Base-by-base conservation (phyloP, 2,113 vertebrate genomes). In the Ceratotherium simum region DNA sequence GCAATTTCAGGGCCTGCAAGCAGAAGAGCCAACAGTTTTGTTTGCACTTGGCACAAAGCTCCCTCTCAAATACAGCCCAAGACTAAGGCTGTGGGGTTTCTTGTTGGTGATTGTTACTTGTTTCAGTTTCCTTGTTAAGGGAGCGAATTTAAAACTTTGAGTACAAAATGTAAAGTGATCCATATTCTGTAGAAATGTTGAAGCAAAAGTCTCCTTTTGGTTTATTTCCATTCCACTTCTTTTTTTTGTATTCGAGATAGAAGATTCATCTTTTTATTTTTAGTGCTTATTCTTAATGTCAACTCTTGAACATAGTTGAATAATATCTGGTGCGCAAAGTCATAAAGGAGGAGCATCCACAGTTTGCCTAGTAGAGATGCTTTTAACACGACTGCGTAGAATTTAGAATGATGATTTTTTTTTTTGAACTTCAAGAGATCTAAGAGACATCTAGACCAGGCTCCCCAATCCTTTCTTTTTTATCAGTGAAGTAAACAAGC, bases 121-220 rank as follows among this genome's bases (percentile, higher is more conserved):
- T 97, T 97, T 88, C 72, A 86, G 83, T 97, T 90, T 96, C 84
- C 64, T 97, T 20, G 13, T 88, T 92, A 90, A 97, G 39, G 56
- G 51, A 92, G 25, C 81, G 88, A 84, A 75, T 94, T 96, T 46
- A 95, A 90, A 87, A 94, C 80, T 51, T 90, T 18, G 69, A 78
- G 83, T 56, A 51, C 54, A 87, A 76, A 79, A 85, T 94, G 65
- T 65, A 88, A 92, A 96, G 76, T 72, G 92, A 64, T 87, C 86
- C 51, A 54, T 48, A 78, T 62, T 90, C 64, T 83, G 14, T 86
- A 86, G 85, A 97, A 87, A 85, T 33, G 21, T 62, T 91, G 62
- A 96, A 91, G 79, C 18, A 73, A 36, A 92, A 72, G 17, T 62
- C 60, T 95, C 48, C 58, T 97, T 60, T 96, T 67, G 33, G 29